Evolutionary conservation across 2,113 vertebrate species (phyloP).

Genomic region (Microtus ochrogaster): DNA sequence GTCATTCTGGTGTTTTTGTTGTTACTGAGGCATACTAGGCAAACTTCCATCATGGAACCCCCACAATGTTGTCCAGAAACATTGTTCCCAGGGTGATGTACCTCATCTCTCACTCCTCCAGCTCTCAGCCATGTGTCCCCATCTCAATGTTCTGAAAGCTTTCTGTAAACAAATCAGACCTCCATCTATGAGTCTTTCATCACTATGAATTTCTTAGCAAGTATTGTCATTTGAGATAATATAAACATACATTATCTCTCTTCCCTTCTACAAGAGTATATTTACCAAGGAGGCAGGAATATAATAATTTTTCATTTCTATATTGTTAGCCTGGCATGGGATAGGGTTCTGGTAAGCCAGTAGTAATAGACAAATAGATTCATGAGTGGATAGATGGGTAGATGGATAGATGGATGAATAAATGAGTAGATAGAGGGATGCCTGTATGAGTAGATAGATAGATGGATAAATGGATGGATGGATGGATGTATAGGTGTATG

Average conservation of each 20-base stretch:
- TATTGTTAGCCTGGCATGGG: background rate
- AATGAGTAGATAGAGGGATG: too few relatives aligned
- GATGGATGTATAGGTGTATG: background rate
- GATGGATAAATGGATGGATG: background rate
- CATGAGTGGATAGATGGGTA: background rate
- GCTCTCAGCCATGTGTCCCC: background rate
- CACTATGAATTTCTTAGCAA: background rate
- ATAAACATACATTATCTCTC: too few relatives aligned
- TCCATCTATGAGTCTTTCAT: background rate
- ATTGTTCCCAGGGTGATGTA: too few relatives aligned
- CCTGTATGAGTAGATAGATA: background rate
- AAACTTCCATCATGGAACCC: fast-evolving
- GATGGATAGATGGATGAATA: background rate
- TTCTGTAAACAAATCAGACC: background rate
- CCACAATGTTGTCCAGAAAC: background rate
- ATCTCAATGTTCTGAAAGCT: fast-evolving
- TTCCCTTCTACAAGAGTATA: background rate
- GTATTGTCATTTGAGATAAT: background rate
- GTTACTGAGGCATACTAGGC: background rate
- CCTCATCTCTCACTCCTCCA: too few relatives aligned
- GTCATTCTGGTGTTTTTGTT: fast-evolving
- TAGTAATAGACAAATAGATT: background rate
- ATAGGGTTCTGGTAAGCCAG: background rate
- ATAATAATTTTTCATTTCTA: background rate
- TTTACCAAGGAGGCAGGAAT: background rate